These are phyloP conservation scores for pig (Sus scrofa) DNA, from an alignment of 2,113 vertebrate species.

Conservation along the genomic window DNA sequence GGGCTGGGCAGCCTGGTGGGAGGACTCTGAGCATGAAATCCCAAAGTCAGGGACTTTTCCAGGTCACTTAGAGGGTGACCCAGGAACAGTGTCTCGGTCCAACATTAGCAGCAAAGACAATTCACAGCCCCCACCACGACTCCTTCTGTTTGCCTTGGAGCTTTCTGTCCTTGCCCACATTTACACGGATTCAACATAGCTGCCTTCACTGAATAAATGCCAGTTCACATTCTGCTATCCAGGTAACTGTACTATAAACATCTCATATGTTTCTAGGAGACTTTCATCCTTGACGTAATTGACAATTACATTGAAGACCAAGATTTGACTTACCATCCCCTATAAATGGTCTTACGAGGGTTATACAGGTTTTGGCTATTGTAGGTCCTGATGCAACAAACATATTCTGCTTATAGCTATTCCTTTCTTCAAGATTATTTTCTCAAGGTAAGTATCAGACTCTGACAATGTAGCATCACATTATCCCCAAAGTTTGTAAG, in stretches of 20 bases:
- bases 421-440: background rate
- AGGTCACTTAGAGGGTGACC: background rate
- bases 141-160: background rate
- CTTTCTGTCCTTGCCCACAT: background rate
- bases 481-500: background rate
- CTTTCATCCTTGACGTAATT: background rate
- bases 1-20: background rate
- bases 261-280: background rate
- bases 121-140: background rate
- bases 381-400: background rate
- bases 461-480: background rate
- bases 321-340: background rate
- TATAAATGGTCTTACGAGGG: background rate
- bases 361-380: background rate
- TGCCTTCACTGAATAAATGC: background rate
- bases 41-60: background rate
- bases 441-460: background rate
- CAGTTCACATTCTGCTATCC: background rate
- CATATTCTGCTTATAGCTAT: background rate
- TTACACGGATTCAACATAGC: background rate
- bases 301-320: background rate
- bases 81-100: background rate
- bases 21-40: background rate
- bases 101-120: background rate
- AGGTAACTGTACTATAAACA: background rate